Evolutionary conservation across 1,140 invertebrate genomes (phyloP).

Genomic region (Penaeus indicus): DNA sequence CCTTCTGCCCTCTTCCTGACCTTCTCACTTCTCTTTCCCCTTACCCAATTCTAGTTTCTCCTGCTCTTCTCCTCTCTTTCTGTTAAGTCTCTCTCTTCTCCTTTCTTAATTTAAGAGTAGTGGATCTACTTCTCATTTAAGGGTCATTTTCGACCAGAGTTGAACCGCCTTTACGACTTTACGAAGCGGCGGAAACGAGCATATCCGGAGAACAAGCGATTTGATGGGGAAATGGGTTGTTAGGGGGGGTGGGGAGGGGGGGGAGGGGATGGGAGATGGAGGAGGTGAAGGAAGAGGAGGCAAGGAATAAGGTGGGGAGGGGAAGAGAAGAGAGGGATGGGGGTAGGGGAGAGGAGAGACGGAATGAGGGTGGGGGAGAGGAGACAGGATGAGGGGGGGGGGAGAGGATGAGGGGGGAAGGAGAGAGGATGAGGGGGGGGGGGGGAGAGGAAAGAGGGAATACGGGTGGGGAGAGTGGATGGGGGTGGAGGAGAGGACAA

Average conservation of each 20-base stretch:
- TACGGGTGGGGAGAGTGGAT: background rate
- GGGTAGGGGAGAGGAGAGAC: background rate
- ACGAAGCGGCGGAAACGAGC: background rate
- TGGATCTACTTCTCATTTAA: too few relatives aligned
- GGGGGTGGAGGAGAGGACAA: background rate
- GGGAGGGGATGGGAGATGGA: background rate
- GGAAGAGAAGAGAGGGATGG: background rate
- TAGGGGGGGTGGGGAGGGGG: background rate
- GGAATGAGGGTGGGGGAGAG: background rate
- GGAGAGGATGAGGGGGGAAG: background rate
- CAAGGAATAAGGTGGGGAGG: background rate
- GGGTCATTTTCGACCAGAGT: too few relatives aligned
- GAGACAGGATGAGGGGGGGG: background rate
- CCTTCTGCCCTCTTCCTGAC: background rate
- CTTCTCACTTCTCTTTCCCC: background rate
- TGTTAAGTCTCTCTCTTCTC: background rate
- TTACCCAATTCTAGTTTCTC: background rate
- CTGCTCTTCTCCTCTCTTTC: background rate
- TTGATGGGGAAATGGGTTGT: background rate
- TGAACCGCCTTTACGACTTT: background rate
- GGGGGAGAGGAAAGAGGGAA: too few relatives aligned
- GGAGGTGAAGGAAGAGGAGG: background rate
- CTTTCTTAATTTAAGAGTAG: background rate
- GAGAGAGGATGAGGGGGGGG: background rate
- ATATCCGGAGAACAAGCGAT: background rate